These are phyloP conservation scores for Camelus dromedarius DNA, from an alignment of 2,113 vertebrate genomes.

Conservation along the genomic window DNA sequence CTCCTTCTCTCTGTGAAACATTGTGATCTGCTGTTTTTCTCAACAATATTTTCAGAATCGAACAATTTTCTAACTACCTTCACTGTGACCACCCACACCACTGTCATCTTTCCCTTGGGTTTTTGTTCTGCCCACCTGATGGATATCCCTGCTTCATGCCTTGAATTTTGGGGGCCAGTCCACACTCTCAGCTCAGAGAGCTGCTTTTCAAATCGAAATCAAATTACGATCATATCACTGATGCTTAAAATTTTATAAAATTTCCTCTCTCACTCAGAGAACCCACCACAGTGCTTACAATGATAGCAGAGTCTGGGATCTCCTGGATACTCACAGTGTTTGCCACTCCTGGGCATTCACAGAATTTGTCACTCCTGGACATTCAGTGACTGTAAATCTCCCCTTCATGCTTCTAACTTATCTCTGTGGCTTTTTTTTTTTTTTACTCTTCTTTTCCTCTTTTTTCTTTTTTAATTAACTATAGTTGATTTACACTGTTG, in stretches of 20 bases:
- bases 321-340: not conserved
- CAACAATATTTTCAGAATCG: not conserved
- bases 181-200: not conserved
- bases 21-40: not conserved
- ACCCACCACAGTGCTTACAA: not conserved
- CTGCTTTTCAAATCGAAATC: not conserved
- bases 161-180: not conserved
- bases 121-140: not conserved
- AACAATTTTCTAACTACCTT: not conserved
- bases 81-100: too few species aligned
- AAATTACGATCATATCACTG: not conserved
- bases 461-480: too few species aligned
- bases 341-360: not conserved
- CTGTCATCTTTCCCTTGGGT: not conserved
- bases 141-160: not conserved
- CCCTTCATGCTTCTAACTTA: too few species aligned
- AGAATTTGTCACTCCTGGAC: too few species aligned
- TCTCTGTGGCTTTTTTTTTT: too few species aligned
- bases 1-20: not conserved
- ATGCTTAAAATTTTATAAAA: not conserved
- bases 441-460: too few species aligned
- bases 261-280: not conserved
- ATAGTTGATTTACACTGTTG: too few species aligned
- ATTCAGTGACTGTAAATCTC: too few species aligned
- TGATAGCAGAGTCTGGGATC: too few species aligned